Evolutionary conservation across 2,113 vertebrate species (phyloP).

Genomic region (Telmatochromis bifrenatus): DNA sequence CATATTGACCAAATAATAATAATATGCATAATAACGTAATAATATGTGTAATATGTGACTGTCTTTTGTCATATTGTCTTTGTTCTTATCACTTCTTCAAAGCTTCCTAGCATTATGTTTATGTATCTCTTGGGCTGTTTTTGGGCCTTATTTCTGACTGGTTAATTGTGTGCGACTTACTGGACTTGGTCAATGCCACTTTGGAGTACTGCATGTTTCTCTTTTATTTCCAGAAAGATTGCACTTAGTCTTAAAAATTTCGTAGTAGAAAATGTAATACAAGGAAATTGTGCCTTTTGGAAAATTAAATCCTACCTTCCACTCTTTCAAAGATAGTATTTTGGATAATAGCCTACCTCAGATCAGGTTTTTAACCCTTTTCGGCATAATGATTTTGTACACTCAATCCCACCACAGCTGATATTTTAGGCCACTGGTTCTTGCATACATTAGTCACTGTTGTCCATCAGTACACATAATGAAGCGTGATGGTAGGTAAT

Average conservation of each 20-base stretch:
- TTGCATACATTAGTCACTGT: conserved; percentile 22
- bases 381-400: neutral
- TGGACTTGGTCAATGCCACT: neutral
- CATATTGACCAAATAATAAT: neutral
- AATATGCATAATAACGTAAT: neutral
- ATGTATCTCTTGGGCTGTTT: neutral
- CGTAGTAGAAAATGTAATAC: neutral
- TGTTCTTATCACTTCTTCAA: neutral
- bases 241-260: neutral
- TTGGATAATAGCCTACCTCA: neutral
- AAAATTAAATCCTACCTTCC: neutral
- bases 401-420: neutral
- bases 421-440: neutral
- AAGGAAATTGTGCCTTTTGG: neutral
- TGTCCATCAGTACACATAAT: conserved; percentile 60
- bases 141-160: neutral
- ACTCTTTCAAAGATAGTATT: neutral
- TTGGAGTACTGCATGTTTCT: neutral
- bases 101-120: neutral
- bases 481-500: conserved; percentile 50
- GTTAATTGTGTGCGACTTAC: neutral
- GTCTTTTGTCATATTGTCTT: neutral
- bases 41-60: neutral
- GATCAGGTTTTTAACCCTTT: neutral
- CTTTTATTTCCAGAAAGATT: neutral